Evolutionary conservation across 2,888 invertebrate species (phyloP), one percentile per base, ranked within the genome.

Genomic region (Macroteleia sp.): DNA sequence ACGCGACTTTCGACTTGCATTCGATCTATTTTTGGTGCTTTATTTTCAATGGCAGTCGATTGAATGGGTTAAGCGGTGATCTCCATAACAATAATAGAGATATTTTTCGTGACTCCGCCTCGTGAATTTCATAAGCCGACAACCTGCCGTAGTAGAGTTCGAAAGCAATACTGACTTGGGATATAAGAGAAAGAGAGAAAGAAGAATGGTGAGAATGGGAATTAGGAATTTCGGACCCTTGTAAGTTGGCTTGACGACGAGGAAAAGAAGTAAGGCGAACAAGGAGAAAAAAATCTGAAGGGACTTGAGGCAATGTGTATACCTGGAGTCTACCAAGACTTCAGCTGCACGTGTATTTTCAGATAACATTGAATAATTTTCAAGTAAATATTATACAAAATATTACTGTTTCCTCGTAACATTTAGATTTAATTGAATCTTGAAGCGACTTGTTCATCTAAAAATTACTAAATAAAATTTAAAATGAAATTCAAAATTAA

Each of bases 71-170:
- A 64, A 57, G 46, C 73, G 82, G 83, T 85, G 82, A 89, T 89
- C 87, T 87, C 85, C 88, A 88, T 88, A 86, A 88, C 86, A 89
- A 90, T 89, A 87, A 90, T 89, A 88, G 85, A 89, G 89, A 88
- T 89, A 88, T 87, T 85, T 84, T 81, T 83, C 79, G 52, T 76
- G 66, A 73, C 77, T 77, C 77, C 73, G 78, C 74, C 76, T 76
- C 56, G 82, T 83, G 83, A 86, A 84, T 86, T 85, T 82, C 81
- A 85, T 62, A 85, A 83, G 80, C 79, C 83, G 78, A 69, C 78
- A 75, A 67, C 79, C 80, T 76, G 78, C 77, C 54, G 69, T 46
- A 57, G 39, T n/a, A 0, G 20, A 50, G 62, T 39, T 10, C 54
- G 25, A 22, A 66, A 39, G 36, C 32, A 46, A 48, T 32, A 62